Evolutionary conservation across 2,888 invertebrate genomes (phyloP), one percentile per base, ranked within the genome.

Genomic region (Reticulitermes lucifugus): DNA sequence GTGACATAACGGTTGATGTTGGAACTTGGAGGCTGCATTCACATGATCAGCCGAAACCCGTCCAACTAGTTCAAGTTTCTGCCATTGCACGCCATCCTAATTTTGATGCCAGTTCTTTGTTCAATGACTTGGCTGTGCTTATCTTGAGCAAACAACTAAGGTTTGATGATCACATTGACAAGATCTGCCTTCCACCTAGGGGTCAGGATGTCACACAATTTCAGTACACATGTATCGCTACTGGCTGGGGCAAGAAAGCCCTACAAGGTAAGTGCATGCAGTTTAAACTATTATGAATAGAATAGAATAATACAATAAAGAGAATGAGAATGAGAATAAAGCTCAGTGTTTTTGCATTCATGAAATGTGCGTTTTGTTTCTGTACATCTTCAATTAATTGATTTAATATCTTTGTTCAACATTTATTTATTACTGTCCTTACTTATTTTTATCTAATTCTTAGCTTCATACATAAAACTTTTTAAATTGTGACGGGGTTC

Each of bases 241-340:
- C 96, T 83, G 97, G 97, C 81, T 97, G 96, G 96, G 96, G 96
- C 88, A 96, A 96, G 90, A 92, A 93, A 87, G 94, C 96, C 9
- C 90, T 97, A 82, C 94, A 95, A 93, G 93, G 96, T 97, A 91
- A 93, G 93, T 14, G 46, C 35, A 14, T 51, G 46, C 2, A 14
- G 35, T 1, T 4, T 35, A 35, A 35, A 35, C 35, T 35, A 35
- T 35, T 35, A 4, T 35, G 35, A 35, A 35, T n/a, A n/a, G n/a
- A n/a, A n/a, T n/a, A n/a, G n/a, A n/a, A n/a, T n/a, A n/a, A n/a
- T n/a, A n/a, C n/a, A n/a, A n/a, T n/a, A n/a, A n/a, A n/a, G n/a
- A n/a, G n/a, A n/a, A n/a, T n/a, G n/a, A n/a, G n/a, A n/a, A n/a
- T n/a, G n/a, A n/a, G n/a, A n/a, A n/a, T 35, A 35, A 1, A 35